Evolutionary conservation across 1,140 invertebrate genomes (phyloP).

Genomic region (Lethrus apterus): DNA sequence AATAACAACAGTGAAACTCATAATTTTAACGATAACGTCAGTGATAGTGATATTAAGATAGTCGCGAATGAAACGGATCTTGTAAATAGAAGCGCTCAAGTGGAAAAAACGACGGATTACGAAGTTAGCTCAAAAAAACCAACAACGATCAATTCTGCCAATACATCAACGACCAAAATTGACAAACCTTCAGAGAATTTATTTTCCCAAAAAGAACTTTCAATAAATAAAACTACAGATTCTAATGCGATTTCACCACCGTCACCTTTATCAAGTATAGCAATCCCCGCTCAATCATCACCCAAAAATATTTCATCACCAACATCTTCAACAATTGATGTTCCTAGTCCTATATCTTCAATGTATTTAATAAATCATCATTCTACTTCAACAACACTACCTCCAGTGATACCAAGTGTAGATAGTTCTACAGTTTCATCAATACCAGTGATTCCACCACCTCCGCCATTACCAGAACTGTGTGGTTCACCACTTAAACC

Average conservation of each 20-base stretch:
- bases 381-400: not conserved
- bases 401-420: conserved; percentile 7
- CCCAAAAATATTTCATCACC: conserved; percentile 37
- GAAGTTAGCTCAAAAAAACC: too few relatives aligned
- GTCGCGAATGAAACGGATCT: too few relatives aligned
- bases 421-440: not conserved
- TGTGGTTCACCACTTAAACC: conserved; percentile 38
- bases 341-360: too few relatives aligned
- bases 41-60: conserved; percentile 4
- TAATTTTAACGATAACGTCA: conserved; percentile 6
- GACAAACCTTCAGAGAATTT: too few relatives aligned
- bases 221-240: too few relatives aligned
- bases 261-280: conserved; percentile 30
- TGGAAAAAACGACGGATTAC: too few relatives aligned
- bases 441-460: conserved; percentile 32
- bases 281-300: conserved; percentile 39
- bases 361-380: too few relatives aligned
- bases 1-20: conserved; percentile 27
- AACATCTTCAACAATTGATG: conserved; percentile 24
- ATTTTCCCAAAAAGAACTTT: too few relatives aligned
- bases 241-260: conserved; percentile 25
- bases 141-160: too few relatives aligned
- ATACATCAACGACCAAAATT: too few relatives aligned
- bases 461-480: conserved; percentile 24
- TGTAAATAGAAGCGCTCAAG: conserved; percentile 3